A percentile compares a stretch with the other conserved stretches of the same genome.
phyloP scores from a whole-genome alignment of 2,888 invertebrate genomes.

The Tachystola acroxantha region DNA sequence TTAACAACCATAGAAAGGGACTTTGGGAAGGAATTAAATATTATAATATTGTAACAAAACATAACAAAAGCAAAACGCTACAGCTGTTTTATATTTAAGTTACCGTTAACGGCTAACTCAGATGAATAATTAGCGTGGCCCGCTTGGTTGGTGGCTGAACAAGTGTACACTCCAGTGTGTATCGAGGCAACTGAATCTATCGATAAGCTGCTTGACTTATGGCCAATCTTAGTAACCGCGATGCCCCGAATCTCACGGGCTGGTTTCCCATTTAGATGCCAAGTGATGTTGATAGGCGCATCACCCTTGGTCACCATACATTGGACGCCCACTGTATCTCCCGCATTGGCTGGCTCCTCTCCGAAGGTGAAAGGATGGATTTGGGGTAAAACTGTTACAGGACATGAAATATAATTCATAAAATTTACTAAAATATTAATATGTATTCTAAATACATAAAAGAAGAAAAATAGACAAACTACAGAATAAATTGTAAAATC shows the following conservation, averaged over 20 bases:
- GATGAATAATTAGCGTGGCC: conserved; percentile 82
- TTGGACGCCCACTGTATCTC: conserved; percentile 85
- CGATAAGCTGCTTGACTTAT: conserved; percentile 82
- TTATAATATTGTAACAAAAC: neutral
- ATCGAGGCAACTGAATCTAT: conserved; percentile 85
- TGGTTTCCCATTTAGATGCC: conserved; percentile 84
- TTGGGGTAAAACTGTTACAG: conserved; percentile 80
- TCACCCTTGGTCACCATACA: conserved; percentile 90
- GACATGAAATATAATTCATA: conserved; percentile 13
- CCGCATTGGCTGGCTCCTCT: conserved; percentile 86
- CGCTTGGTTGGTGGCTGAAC: conserved; percentile 82
- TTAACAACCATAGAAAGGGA: conserved; percentile 10
- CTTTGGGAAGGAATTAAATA: conserved; percentile 7
- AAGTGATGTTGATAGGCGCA: conserved; percentile 85
- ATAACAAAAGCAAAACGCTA: conserved; percentile 6
- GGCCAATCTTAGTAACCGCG: conserved; percentile 78
- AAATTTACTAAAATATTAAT: conserved; percentile 11
- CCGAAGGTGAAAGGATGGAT: conserved; percentile 88
- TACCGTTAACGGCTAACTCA: conserved; percentile 85
- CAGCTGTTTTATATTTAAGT: conserved; percentile 15
- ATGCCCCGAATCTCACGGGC: conserved; percentile 75
- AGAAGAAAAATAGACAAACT: conserved; percentile 18
- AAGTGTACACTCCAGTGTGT: conserved; percentile 87
- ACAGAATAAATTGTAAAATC: conserved; percentile 24
- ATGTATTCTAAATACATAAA: conserved; percentile 16